phyloP scores from a whole-genome alignment of 2,888 invertebrate species.

The Cantharis lateralis region DNA sequence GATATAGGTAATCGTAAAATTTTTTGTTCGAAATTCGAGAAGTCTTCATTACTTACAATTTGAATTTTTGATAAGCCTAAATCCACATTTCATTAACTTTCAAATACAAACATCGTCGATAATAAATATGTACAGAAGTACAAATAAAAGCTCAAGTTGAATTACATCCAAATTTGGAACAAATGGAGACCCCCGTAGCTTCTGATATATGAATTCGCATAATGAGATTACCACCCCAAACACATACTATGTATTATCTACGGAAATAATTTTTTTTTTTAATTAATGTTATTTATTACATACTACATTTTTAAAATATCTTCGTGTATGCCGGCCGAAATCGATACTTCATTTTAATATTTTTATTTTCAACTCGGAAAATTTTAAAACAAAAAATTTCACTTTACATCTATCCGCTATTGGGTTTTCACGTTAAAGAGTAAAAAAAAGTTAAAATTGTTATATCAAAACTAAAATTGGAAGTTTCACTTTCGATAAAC shows the following conservation, averaged over 20 bases:
- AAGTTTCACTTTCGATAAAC: constrained; percentile 4
- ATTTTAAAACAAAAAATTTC: background rate
- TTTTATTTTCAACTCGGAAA: background rate
- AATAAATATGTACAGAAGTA: background rate
- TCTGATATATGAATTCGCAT: background rate
- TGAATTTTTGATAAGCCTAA: background rate
- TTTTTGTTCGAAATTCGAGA: background rate
- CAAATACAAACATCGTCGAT: background rate
- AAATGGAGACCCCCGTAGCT: background rate
- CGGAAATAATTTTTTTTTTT: too few species aligned
- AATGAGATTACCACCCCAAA: background rate
- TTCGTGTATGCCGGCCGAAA: background rate
- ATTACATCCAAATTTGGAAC: background rate
- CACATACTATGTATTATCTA: too few species aligned
- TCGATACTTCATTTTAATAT: background rate
- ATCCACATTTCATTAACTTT: background rate
- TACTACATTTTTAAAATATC: background rate
- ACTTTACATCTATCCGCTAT: background rate
- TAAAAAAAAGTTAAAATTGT: background rate
- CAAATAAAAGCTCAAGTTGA: background rate
- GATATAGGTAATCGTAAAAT: background rate
- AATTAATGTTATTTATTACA: background rate
- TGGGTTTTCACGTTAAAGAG: background rate
- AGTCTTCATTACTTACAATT: background rate
- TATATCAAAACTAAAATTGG: background rate